Evolutionary conservation across 2,888 invertebrate species (phyloP).

Genomic region (Harpalus rufipes): DNA sequence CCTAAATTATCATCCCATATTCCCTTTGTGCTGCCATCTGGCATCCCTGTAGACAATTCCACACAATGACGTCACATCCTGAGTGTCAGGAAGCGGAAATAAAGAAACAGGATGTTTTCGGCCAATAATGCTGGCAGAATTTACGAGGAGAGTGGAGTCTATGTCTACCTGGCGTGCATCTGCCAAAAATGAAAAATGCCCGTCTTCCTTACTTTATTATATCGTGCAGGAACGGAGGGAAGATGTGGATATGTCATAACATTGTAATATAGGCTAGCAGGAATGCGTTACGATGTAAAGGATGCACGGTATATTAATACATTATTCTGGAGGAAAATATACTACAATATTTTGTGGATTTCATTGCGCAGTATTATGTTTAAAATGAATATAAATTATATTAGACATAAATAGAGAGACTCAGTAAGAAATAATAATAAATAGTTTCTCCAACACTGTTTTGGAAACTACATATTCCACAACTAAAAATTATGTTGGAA

Average conservation of each 20-base stretch:
- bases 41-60: conserved; percentile 40
- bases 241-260: conserved; percentile 14
- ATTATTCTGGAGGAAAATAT: too few species aligned
- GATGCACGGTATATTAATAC: too few species aligned
- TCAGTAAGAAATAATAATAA: too few species aligned
- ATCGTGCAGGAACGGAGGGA: neutral
- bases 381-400: too few species aligned
- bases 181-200: conserved; percentile 56
- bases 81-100: conserved; percentile 58
- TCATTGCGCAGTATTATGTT: too few species aligned
- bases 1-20: too few species aligned
- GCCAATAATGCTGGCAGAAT: conserved; percentile 61
- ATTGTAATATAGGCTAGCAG: neutral
- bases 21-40: neutral
- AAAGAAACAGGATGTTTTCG: conserved; percentile 66
- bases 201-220: conserved; percentile 51
- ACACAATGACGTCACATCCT: conserved; percentile 55
- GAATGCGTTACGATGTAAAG: neutral
- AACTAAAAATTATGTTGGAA: too few species aligned
- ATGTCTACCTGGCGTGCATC: conserved; percentile 24
- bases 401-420: too few species aligned
- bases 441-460: too few species aligned
- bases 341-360: too few species aligned
- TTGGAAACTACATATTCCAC: too few species aligned
- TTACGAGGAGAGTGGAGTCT: neutral